Base-by-base conservation (phyloP, 2,888 invertebrate species). In the Physocephala rufipes region DNA sequence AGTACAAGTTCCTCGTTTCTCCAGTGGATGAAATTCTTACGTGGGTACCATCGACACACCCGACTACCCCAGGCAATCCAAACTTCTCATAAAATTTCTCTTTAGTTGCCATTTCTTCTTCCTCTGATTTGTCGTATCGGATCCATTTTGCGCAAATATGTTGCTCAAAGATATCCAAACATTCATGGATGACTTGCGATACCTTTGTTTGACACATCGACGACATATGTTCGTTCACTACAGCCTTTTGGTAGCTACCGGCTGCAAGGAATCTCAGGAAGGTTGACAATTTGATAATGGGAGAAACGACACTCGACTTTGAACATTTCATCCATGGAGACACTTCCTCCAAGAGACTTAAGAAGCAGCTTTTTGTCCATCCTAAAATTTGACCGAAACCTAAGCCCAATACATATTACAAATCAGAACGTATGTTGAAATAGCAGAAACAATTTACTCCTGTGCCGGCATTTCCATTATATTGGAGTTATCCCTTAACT, bases 231-330 rank as follows among this genome's bases (percentile, higher is more conserved):
- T 55, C 21, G 21, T 55, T 55, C 2, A 19, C 55, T 13, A 16
- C 24, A 21, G 19, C 19, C 21, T 55, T 55, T 55, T 55, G 19
- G 55, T 55, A 55, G 55, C 55, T 55, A 21, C 55, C 55, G 19
- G 13, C 16, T 15, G 55, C 21, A 16, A 55, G 24, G 21, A 55
- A 55, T 21, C 55, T 19, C 2, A 21, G 9, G 45, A 45, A 45
- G 15, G 45, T 12, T 45, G 45, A 13, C 13, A 55, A 19, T 55
- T 55, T 55, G 13, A 19, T 19, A 55, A n/a, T 55, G n/a, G 19
- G 2, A 19, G 55, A 24, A 21, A 55, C 24, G 2, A 24, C 55
- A 13, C 21, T 55, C 2, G 16, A 19, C 21, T 21, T 16, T 13
- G 9, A 45, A 13, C 55, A 16, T 19, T 13, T 55, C 13, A 13